phyloP scores from a whole-genome alignment of 2,888 invertebrate genomes.

The Himalopsyche tibetana region DNA sequence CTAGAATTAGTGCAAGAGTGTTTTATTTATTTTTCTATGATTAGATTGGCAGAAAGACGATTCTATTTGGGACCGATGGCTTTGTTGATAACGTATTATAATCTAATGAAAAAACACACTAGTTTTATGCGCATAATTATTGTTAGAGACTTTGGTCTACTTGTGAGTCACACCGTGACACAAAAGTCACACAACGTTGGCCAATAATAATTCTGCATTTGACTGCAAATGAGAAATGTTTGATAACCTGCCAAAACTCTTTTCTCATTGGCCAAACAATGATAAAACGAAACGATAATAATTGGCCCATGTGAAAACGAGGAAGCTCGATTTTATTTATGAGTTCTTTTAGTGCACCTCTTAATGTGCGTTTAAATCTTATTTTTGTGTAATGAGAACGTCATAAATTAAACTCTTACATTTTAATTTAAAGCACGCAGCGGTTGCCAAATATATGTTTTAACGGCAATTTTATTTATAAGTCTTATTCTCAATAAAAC shows the following conservation, averaged over 20 bases:
- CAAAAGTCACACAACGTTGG: neutral
- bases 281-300: neutral
- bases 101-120: too few species aligned
- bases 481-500: too few species aligned
- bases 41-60: too few species aligned
- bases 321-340: slow-evolving; percentile 19
- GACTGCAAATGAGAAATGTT: neutral
- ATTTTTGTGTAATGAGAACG: slow-evolving; percentile 14
- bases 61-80: too few species aligned
- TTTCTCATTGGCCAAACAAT: neutral
- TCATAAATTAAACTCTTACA: slow-evolving; percentile 8
- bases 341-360: neutral
- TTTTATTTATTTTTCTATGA: too few species aligned
- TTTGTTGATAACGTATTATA: too few species aligned
- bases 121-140: too few species aligned
- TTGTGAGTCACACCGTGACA: neutral
- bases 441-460: neutral
- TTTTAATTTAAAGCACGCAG: neutral
- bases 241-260: neutral
- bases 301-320: neutral
- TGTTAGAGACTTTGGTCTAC: neutral
- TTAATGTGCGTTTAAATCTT: neutral
- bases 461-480: too few species aligned
- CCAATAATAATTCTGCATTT: neutral
- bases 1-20: too few species aligned